A percentile compares a stretch with the other conserved stretches of the same genome.
These are phyloP conservation scores for Cataglyphis albicans DNA, from an alignment of 2,888 invertebrate genomes.

Conservation along the genomic window DNA sequence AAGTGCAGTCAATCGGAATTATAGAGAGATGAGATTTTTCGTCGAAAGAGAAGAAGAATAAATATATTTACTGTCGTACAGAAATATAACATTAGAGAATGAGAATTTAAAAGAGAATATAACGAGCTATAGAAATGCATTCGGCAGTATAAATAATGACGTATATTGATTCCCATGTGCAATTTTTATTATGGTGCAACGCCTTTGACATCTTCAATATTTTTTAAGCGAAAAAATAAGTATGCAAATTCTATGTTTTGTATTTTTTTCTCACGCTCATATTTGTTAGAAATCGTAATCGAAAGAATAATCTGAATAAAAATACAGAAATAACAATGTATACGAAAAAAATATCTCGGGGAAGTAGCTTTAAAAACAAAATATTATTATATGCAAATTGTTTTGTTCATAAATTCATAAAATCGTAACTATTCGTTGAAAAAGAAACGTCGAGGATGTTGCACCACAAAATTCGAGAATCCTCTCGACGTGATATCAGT, in stretches of 20 bases:
- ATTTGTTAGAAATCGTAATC: not conserved
- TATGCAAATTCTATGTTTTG: not conserved
- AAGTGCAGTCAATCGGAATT: not conserved
- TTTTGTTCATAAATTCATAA: not conserved
- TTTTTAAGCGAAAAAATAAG: conserved; percentile 3
- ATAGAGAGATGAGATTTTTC: conserved; percentile 1
- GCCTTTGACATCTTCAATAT: conserved; percentile 5
- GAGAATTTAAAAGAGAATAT: not conserved
- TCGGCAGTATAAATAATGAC: not conserved
- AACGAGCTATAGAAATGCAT: conserved; percentile 26
- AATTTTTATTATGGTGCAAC: conserved; percentile 12
- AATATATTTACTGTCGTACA: conserved; percentile 22
- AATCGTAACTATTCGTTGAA: not conserved
- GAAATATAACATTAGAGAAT: conserved; percentile 26
- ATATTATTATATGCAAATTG: not conserved
- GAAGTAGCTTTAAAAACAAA: conserved; percentile 4
- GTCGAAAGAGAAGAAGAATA: not conserved
- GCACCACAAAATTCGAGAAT: conserved; percentile 23
- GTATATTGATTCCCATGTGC: not conserved
- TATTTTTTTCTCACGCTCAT: conserved; percentile 4
- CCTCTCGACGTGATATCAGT: conserved; percentile 28
- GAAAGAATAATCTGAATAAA: not conserved
- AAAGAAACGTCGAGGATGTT: conserved; percentile 19
- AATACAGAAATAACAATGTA: conserved; percentile 8
- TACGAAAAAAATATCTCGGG: conserved; percentile 27